A percentile compares a stretch with the other conserved stretches of the same genome.
phyloP scores from a whole-genome alignment of 2,797 vertebrate species.

The Dermochelys coriacea region DNA sequence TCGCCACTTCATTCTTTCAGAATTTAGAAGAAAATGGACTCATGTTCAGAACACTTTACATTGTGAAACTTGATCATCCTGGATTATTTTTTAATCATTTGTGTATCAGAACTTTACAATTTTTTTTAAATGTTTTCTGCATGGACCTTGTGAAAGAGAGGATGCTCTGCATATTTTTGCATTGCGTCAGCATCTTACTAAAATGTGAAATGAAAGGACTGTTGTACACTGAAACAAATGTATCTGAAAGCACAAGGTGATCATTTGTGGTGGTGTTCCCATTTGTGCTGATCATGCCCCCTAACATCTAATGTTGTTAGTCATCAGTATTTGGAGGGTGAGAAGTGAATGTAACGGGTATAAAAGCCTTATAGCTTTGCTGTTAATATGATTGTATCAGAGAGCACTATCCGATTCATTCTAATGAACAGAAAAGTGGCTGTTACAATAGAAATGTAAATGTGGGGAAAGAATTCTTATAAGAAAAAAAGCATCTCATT shows the following conservation, averaged over 20 bases:
- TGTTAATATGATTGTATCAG: constrained; percentile 77
- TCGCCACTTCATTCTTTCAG: constrained; percentile 89
- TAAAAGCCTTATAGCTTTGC: constrained; percentile 80
- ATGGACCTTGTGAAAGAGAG: constrained; percentile 86
- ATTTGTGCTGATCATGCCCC: constrained; percentile 84
- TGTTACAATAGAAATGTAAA: constrained; percentile 72
- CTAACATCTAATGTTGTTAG: constrained; percentile 76
- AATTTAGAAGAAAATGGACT: constrained; percentile 95
- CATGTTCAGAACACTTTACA: constrained; percentile 96
- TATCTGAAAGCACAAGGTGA: constrained; percentile 83
- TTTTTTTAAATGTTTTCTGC: constrained; percentile 85
- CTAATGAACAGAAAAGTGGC: constrained; percentile 76
- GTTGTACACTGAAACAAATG: constrained; percentile 84
- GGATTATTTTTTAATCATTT: constrained; percentile 85
- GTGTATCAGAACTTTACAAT: constrained; percentile 84
- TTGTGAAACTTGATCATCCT: constrained; percentile 90
- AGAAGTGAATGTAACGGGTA: constrained; percentile 83
- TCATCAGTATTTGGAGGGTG: constrained; percentile 83
- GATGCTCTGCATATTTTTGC: constrained; percentile 83
- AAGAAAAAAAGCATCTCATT: constrained; percentile 84
- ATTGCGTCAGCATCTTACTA: constrained; percentile 81
- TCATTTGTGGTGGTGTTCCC: constrained; percentile 83
- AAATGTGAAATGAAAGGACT: constrained; percentile 85
- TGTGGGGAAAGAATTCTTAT: constrained; percentile 80
- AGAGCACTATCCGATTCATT: constrained; percentile 79